A percentile compares a stretch with the other conserved stretches of the same genome.
phyloP scores from a whole-genome alignment of 2,888 invertebrate genomes.

The Synergus itoensis region DNA sequence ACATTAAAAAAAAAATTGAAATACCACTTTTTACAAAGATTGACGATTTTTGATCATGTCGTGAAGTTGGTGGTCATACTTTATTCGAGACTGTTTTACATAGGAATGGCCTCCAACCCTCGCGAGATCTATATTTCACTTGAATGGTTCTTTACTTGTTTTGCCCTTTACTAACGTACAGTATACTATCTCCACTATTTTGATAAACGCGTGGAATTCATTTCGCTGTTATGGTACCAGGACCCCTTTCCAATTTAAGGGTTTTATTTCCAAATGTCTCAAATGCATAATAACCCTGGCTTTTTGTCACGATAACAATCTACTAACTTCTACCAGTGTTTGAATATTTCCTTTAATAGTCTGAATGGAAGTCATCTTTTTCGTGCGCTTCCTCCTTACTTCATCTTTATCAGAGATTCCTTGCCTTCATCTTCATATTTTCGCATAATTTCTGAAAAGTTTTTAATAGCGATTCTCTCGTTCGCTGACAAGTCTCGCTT shows the following conservation, averaged over 20 bases:
- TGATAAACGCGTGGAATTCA: constrained; percentile 35
- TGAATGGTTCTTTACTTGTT: constrained; percentile 50
- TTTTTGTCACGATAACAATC: background rate
- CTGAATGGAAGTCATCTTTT: background rate
- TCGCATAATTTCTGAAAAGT: background rate
- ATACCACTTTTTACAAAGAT: background rate
- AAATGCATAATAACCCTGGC: background rate
- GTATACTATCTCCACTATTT: constrained; percentile 32
- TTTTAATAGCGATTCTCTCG: background rate
- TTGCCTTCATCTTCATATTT: background rate
- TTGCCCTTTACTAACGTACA: constrained; percentile 26
- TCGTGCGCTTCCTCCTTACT: background rate
- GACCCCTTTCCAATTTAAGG: background rate
- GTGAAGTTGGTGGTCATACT: constrained; percentile 47
- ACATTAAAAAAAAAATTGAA: background rate
- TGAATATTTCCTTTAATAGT: background rate
- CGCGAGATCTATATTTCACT: constrained; percentile 57
- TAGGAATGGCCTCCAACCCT: constrained; percentile 56
- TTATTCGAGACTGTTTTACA: constrained; percentile 57
- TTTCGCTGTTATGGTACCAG: constrained; percentile 7
- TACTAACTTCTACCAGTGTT: background rate
- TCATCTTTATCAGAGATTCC: background rate
- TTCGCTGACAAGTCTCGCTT: background rate
- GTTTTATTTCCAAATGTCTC: background rate
- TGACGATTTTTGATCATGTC: constrained; percentile 25